A percentile compares a stretch with the other conserved stretches of the same genome.
Conservation (phyloP, 2,113 vertebrate species). For the Melanostigma gelatinosum region DNA sequence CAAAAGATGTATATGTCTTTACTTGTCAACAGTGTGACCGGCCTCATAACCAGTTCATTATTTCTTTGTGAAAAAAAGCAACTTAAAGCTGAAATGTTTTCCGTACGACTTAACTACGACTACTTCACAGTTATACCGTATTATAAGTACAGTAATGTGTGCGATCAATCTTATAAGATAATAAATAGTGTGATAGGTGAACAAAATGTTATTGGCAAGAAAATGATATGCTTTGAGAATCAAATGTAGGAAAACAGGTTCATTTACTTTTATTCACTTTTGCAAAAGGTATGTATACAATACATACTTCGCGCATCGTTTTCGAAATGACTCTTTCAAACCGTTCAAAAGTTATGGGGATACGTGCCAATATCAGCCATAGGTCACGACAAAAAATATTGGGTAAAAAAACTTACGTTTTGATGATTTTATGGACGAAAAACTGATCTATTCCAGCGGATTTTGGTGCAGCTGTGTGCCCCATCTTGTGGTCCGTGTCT, state of each 20-base stretch:
- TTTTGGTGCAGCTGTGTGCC: no score
- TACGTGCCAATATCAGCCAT: no score
- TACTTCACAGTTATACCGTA: not conserved
- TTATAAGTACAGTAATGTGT: not conserved
- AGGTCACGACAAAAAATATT: no score
- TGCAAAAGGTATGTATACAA: not conserved
- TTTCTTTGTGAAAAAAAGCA: not conserved
- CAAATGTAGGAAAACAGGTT: not conserved
- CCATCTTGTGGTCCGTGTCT: no score
- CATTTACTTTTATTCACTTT: not conserved
- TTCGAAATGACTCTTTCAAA: no score
- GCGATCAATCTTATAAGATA: not conserved
- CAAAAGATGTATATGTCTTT: conserved; percentile 1
- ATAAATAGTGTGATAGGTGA: not conserved
- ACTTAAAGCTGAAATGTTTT: not conserved
- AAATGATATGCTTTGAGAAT: not conserved
- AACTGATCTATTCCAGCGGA: no score
- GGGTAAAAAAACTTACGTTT: no score
- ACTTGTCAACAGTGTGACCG: not conserved
- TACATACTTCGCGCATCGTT: not conserved
- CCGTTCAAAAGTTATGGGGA: no score
- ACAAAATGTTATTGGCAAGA: no score
- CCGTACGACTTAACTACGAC: not conserved
- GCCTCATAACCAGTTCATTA: not conserved
- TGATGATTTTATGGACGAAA: no score